phyloP scores from a whole-genome alignment of 2,888 invertebrate genomes.

The Caprella mutica region DNA sequence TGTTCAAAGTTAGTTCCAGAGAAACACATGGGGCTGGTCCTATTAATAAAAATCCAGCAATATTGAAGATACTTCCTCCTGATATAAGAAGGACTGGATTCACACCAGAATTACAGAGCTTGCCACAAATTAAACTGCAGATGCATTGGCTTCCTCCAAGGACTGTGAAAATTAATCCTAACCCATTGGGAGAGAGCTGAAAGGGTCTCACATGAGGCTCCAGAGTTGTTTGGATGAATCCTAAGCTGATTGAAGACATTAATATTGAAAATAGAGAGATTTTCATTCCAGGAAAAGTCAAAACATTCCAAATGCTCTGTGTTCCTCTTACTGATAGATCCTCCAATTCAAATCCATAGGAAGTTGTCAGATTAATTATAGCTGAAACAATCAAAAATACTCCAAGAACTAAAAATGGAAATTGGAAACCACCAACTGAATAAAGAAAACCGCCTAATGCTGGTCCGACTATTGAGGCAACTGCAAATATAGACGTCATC shows the following conservation, averaged over 20 bases:
- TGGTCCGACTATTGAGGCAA: conserved; percentile 78
- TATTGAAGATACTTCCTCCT: conserved; percentile 54
- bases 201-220: conserved; percentile 63
- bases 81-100: conserved; percentile 58
- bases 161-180: conserved; percentile 72
- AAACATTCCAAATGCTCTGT: no score
- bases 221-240: conserved; percentile 76
- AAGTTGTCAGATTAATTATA: no score
- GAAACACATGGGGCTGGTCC: conserved; percentile 71
- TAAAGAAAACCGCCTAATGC: conserved; percentile 78
- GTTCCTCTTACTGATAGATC: no score
- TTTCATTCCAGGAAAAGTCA: conserved; percentile 60
- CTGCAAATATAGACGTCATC: conserved; percentile 72
- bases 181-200: conserved; percentile 54
- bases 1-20: conserved; percentile 13
- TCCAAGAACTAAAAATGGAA: conserved; percentile 71
- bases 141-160: no score
- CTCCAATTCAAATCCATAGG: no score
- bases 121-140: conserved; percentile 68
- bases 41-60: conserved; percentile 59
- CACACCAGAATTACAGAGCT: conserved; percentile 59
- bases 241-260: conserved; percentile 67
- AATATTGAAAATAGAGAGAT: conserved; percentile 59
- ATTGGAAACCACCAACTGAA: conserved; percentile 60
- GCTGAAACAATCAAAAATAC: conserved; percentile 61